Evolutionary conservation across 2,113 vertebrate genomes (phyloP).

Genomic region (Crocuta crocuta): DNA sequence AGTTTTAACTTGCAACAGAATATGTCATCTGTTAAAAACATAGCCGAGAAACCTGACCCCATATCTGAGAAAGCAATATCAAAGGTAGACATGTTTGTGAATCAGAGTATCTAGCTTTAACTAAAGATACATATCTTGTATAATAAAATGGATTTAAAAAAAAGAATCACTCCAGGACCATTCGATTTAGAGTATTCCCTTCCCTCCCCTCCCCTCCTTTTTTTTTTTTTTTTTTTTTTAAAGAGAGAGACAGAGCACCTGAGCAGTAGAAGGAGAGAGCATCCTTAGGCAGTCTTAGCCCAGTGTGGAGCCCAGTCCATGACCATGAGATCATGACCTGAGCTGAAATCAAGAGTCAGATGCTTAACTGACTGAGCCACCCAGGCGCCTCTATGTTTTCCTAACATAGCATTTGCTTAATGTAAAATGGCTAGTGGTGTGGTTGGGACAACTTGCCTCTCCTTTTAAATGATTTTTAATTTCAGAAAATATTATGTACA

Average conservation of each 20-base stretch:
- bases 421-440: neutral
- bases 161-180: neutral
- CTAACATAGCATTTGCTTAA: neutral
- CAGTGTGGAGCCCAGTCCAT: no score
- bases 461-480: constrained; percentile 2
- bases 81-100: neutral
- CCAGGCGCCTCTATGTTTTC: neutral
- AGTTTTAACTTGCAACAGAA: neutral
- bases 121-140: neutral
- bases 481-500: neutral
- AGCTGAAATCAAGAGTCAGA: neutral
- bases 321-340: neutral
- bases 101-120: neutral
- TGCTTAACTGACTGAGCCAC: neutral
- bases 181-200: neutral
- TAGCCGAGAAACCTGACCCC: neutral
- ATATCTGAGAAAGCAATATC: neutral
- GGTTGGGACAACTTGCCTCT: neutral
- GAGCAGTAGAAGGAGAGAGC: no score
- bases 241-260: no score
- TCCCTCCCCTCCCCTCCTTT: no score
- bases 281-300: no score
- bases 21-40: neutral
- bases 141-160: neutral
- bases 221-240: no score